Evolutionary conservation across 2,888 invertebrate species (phyloP), one percentile per base, ranked within the genome.

Genomic region (Augochlorella aurata): DNA sequence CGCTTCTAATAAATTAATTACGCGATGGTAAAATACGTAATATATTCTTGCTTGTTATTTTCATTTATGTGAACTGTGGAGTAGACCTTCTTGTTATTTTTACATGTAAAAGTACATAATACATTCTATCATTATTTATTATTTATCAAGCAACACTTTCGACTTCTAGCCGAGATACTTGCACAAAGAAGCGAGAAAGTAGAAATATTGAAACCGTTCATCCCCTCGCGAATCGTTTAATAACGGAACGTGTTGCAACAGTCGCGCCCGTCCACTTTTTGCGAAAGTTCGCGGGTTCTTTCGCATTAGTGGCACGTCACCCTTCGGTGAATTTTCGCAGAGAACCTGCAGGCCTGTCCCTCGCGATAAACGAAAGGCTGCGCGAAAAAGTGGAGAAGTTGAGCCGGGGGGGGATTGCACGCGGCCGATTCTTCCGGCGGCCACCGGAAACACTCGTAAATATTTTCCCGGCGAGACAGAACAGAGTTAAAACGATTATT

Each of bases 401-500:
- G 63, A 63, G 18, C 63, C 63, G 2, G 38, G 61, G 29, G 9
- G 38, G n/a, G n/a, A 2, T 63, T 63, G 18, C 7, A n/a, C 1
- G 38, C n/a, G 63, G 38, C n/a, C n/a, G 38, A 63, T 38, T 16
- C 4, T 67, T 18, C 21, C 16, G 16, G 10, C 10, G 8, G 24
- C 29, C 49, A 24, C 14, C 18, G 16, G 49, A 67, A 49, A 24
- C 49, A 21, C 47, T 29, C 49, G 67, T 67, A 49, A 67, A 67
- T 67, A 67, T 67, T 67, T 49, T n/a, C 16, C 24, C 8, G 29
- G 49, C 67, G 24, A 67, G 49, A 29, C 67, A 71, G 58, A 29
- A 71, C 71, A 24, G 21, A 45, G 71, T 18, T 67, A 29, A 67
- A 45, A 9, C 47, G 67, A 78, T 86, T 87, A 82, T 75, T 44